Evolutionary conservation across 2,113 vertebrate species (phyloP), one percentile per base, ranked within the genome.

Genomic region (Peromyscus leucopus): DNA sequence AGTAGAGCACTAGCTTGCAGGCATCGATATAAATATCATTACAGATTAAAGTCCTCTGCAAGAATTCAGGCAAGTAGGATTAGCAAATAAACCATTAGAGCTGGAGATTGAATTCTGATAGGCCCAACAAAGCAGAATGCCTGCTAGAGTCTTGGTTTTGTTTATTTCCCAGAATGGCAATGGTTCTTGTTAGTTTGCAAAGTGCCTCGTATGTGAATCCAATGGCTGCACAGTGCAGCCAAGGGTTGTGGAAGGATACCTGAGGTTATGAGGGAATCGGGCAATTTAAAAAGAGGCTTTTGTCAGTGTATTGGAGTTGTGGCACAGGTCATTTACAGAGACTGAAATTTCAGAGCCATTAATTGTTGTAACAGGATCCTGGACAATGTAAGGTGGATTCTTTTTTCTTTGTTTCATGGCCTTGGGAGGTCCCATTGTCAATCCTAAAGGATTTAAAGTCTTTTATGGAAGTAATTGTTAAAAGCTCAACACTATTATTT

Each of bases 1-100:
- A 96, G 97, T 95, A 95, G 85, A 96, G 95, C 84, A 97, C 87
- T 96, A 31, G 91, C 96, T 98, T 93, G 94, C 0, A 0, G 96
- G 93, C 94, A 97, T 75, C 85, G 94, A 96, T 98, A 97, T 97
- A 98, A 98, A 97, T 98, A 97, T 97, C 97, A 97, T 93, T 98
- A 98, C 90, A 96, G 97, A 98, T 97, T 98, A 97, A 98, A 97
- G 95, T 91, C 94, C 91, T 98, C 65, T 92, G 79, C 39, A 97
- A 97, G 90, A 96, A 96, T 97, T 96, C 93, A 97, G 89, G 92
- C 93, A 94, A 97, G 83, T 90, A 93, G 59, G 93, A 98, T 97
- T 98, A 97, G 93, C 93, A 97, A 98, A 95, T 93, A 97, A 97
- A 97, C 96, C 93, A 95, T 96, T 94, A 96, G 85, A 95, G n/a